Percentiles rank a stretch among this genome's conserved stretches.
Evolutionary conservation across 37 sponge, comb jelly and placozoan genomes (phyloP).

Genomic region (Aplysina aerophoba): DNA sequence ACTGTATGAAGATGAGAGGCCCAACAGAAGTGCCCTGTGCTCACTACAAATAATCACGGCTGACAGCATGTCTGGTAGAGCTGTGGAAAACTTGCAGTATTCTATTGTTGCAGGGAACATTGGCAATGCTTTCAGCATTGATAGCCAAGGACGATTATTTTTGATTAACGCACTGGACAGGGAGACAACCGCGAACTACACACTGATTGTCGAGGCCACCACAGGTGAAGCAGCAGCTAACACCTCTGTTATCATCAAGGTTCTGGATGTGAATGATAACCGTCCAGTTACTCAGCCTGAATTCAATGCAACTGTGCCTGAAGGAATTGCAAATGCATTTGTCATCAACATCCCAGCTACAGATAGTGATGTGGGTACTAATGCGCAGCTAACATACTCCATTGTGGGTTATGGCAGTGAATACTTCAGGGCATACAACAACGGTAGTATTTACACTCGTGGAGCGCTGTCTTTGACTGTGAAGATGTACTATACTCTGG

Average conservation of each 20-base stretch:
- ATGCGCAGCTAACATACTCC: slow-evolving; percentile 70
- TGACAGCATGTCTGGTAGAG: slow-evolving; percentile 35
- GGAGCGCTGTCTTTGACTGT: slow-evolving; percentile 35
- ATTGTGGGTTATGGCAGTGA: slow-evolving; percentile 69
- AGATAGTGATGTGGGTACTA: slow-evolving; percentile 74
- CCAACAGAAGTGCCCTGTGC: slow-evolving; percentile 35
- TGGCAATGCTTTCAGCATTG: slow-evolving; percentile 57
- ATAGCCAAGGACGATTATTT: slow-evolving; percentile 53
- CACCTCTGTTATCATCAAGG: slow-evolving; percentile 44
- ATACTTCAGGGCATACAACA: slow-evolving; percentile 57
- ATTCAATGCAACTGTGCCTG: slow-evolving; percentile 59
- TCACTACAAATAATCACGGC: slow-evolving; percentile 39
- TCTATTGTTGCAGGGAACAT: slow-evolving; percentile 50
- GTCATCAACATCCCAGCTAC: slow-evolving; percentile 72
- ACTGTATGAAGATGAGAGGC: slow-evolving; percentile 70
- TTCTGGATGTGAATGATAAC: slow-evolving; percentile 88
- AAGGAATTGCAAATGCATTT: slow-evolving; percentile 3
- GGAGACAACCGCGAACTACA: slow-evolving; percentile 52
- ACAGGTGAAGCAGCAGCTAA: slow-evolving; percentile 41
- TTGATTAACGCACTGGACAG: slow-evolving; percentile 64
- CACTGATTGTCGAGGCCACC: slow-evolving; percentile 55
- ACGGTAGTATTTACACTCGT: slow-evolving; percentile 53
- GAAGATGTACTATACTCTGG: slow-evolving; percentile 59
- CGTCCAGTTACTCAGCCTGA: slow-evolving; percentile 54
- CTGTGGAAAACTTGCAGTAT: slow-evolving; percentile 27